Evolutionary conservation across 1,140 invertebrate genomes (phyloP), one percentile per base, ranked within the genome.

Genomic region (Aphelinus certus): DNA sequence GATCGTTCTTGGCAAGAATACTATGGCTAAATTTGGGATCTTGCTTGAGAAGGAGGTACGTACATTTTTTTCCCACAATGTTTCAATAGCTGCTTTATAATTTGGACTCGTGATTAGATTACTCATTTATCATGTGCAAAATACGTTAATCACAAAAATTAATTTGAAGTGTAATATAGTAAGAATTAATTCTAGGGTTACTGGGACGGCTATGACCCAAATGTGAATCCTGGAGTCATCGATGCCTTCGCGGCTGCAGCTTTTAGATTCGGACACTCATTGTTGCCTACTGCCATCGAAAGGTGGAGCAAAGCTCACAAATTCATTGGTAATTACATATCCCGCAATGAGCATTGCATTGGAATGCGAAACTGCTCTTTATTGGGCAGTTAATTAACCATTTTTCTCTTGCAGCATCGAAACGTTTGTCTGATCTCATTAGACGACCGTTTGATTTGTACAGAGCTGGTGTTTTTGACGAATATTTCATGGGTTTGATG

Each of bases 231-330:
- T 0, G 92, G 93, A 76, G 94, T 97, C 42, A 92, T 96, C 55
- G 95, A 95, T 74, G 93, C 94, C 7, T 97, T 97, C 84, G 93
- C 95, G 6, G 90, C 95, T 10, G 95, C 95, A 55, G 96, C 96
- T 7, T 97, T 95, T 84, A 90, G 96, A 82, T 96, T 97, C 80
- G 96, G 96, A 1, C 96, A 97, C 82, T 96, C 95, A 0, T 85
- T 97, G 3, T 84, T 97, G 60, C 95, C 95, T 2, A 95, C 95
- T 5, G 93, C 93, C 51, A 94, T 97, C 43, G 95, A 97, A 85
- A 91, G 95, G 82, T 97, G 95, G 95, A 96, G 95, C 71, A 97
- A 96, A 88, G 94, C 94, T 46, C 95, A 97, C 81, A 96, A 97
- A 88, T 97, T 96, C 83, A 96, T 97, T 72, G 94, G 94, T 94